Conservation (phyloP, 1,140 invertebrate species). For the Pseudomyrmex dendroicus region DNA sequence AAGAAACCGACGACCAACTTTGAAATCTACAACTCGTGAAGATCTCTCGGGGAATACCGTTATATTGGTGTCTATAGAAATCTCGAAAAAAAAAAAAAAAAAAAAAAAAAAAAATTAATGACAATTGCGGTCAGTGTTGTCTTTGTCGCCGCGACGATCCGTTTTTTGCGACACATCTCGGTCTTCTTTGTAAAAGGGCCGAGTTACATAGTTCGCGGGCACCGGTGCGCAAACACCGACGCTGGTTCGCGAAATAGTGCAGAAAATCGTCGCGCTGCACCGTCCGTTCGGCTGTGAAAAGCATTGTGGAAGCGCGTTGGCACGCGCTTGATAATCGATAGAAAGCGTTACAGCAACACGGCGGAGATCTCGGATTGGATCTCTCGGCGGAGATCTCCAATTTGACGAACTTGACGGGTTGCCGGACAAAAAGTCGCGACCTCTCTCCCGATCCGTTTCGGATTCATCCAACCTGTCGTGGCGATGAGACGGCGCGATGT, state of each 20-base stretch:
- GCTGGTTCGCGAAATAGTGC: constrained; percentile 23
- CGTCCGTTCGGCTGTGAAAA: no score
- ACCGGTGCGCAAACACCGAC: neutral
- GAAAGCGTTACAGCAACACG: constrained; percentile 32
- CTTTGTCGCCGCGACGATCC: neutral
- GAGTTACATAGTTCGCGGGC: neutral
- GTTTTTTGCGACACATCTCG: no score
- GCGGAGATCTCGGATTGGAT: neutral
- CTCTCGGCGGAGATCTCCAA: neutral
- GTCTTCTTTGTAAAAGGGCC: no score
- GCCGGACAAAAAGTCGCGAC: constrained; percentile 19
- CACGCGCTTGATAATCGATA: constrained; percentile 58
- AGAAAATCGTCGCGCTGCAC: constrained; percentile 7
- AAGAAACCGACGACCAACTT: constrained; percentile 75
- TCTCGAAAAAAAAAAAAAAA: no score
- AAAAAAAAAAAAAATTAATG: neutral
- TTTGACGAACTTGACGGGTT: neutral
- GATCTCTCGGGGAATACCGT: constrained; percentile 32
- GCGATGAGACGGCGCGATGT: constrained; percentile 22
- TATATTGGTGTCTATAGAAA: neutral
- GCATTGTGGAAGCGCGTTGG: constrained; percentile 2
- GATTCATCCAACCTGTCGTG: constrained; percentile 9
- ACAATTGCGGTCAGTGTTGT: neutral
- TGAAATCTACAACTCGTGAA: constrained; percentile 75
- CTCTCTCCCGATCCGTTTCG: constrained; percentile 23